Conservation (phyloP, 2,113 vertebrate species). For the Gavia stellata region DNA sequence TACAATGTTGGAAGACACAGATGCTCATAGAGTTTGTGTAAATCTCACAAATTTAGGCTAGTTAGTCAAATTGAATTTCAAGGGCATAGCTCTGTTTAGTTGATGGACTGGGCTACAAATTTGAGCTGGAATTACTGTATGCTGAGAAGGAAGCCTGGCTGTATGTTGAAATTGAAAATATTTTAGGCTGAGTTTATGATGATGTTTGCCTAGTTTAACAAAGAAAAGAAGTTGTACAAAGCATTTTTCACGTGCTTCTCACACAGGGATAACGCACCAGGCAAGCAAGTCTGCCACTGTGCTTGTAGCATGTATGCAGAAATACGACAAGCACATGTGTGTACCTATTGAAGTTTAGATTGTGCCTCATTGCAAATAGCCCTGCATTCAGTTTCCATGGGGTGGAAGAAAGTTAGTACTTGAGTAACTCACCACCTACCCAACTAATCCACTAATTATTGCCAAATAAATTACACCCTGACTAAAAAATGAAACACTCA, state of each 20-base stretch:
- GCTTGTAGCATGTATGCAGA: not conserved
- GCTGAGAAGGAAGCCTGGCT: not conserved
- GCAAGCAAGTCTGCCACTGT: not conserved
- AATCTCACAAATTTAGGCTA: not conserved
- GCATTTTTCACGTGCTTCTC: not conserved
- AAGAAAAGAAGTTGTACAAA: not conserved
- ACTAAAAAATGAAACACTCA: not conserved
- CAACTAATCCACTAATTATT: not conserved
- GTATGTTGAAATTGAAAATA: not conserved
- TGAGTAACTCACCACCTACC: not conserved
- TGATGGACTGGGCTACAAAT: not conserved
- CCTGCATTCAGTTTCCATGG: not conserved
- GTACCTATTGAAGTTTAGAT: not conserved
- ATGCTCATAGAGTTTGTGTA: not conserved
- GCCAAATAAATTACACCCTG: not conserved
- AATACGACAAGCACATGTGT: not conserved
- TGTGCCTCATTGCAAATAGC: not conserved
- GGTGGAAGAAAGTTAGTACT: not conserved
- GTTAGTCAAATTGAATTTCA: not conserved
- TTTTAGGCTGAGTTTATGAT: not conserved
- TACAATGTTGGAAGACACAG: not conserved
- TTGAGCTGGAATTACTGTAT: not conserved
- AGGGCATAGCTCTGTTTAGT: not conserved
- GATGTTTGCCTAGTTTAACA: not conserved
- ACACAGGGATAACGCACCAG: not conserved